These are phyloP conservation scores for Aphaenogaster rudis DNA, from an alignment of 1,140 invertebrate species.

Conservation along the genomic window DNA sequence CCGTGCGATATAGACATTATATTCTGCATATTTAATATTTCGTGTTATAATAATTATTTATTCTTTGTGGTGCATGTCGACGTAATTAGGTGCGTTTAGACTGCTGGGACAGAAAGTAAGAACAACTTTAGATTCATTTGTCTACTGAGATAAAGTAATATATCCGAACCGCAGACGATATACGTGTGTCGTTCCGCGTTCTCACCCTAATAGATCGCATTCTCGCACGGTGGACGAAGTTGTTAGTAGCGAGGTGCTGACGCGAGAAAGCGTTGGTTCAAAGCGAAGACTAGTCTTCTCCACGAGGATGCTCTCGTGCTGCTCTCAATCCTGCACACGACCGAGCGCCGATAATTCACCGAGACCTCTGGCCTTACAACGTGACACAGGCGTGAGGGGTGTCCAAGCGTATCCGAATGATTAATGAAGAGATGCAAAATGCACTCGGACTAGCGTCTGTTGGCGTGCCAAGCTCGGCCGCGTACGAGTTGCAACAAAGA, in stretches of 20 bases:
- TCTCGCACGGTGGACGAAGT: slow-evolving; percentile 63
- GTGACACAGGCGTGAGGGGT: slow-evolving; percentile 64
- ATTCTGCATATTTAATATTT: not conserved
- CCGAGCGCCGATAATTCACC: slow-evolving; percentile 71
- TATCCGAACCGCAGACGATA: slow-evolving; percentile 13
- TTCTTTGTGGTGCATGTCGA: not conserved
- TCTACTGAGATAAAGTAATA: slow-evolving; percentile 24
- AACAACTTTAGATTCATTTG: slow-evolving; percentile 44
- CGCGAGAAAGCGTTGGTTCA: slow-evolving; percentile 53
- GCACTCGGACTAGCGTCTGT: slow-evolving; percentile 67
- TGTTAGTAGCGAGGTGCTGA: slow-evolving; percentile 59
- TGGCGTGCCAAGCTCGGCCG: slow-evolving; percentile 58
- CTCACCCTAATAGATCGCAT: slow-evolving; percentile 64
- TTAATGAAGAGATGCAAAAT: slow-evolving; percentile 73
- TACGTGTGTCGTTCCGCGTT: slow-evolving; percentile 54
- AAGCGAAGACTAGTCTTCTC: slow-evolving; percentile 53
- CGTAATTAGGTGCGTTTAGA: not conserved
- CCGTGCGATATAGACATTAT: not conserved
- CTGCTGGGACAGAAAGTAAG: not conserved
- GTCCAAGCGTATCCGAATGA: slow-evolving; percentile 60
- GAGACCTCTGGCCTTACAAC: slow-evolving; percentile 72
- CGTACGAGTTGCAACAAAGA: slow-evolving; percentile 68
- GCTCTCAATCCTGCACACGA: slow-evolving; percentile 52
- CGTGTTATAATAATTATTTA: not conserved
- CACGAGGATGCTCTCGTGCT: slow-evolving; percentile 16